A percentile compares a stretch with the other conserved stretches of the same genome.
Evolutionary conservation across 2,888 invertebrate species (phyloP).

Genomic region (Eucera pruinosa): DNA sequence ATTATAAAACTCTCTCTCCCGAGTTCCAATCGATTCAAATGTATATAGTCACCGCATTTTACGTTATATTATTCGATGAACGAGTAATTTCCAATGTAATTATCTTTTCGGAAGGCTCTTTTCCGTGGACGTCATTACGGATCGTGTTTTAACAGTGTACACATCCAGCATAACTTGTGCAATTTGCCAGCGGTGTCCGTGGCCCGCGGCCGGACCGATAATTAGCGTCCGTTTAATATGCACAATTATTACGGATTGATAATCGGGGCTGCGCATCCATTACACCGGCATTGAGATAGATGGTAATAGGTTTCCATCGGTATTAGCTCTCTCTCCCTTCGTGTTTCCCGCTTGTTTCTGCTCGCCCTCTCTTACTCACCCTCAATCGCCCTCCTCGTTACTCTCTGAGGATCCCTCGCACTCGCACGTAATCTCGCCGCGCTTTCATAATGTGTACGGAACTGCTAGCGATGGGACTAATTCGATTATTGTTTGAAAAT

Average conservation of each 20-base stretch:
- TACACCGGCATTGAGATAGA: conserved; percentile 72
- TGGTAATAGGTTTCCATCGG: conserved; percentile 75
- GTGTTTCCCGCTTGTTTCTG: conserved; percentile 44
- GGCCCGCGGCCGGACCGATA: conserved; percentile 72
- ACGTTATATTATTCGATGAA: conserved; percentile 38
- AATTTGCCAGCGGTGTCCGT: conserved; percentile 62
- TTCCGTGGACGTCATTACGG: conserved; percentile 54
- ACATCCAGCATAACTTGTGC: conserved; percentile 59
- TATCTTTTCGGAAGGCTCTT: conserved; percentile 63
- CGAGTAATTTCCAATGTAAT: conserved; percentile 59
- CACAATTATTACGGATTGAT: conserved; percentile 82
- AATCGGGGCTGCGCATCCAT: conserved; percentile 75
- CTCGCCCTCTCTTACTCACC: too few relatives aligned
- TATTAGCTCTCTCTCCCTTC: conserved; percentile 59
- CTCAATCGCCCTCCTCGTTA: neutral
- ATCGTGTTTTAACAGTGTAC: conserved; percentile 56
- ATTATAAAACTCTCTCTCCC: conserved; percentile 7
- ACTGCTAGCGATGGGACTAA: conserved; percentile 43
- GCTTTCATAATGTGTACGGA: conserved; percentile 50
- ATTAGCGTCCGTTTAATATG: conserved; percentile 80
- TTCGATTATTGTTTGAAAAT: conserved; percentile 39
- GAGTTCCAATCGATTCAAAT: conserved; percentile 11
- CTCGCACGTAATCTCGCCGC: conserved; percentile 42
- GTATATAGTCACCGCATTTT: neutral
- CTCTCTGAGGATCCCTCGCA: conserved; percentile 11